Percentiles rank a stretch among this genome's conserved stretches.
phyloP scores from a whole-genome alignment of 1,140 invertebrate species.

The Nasonia longicornis region DNA sequence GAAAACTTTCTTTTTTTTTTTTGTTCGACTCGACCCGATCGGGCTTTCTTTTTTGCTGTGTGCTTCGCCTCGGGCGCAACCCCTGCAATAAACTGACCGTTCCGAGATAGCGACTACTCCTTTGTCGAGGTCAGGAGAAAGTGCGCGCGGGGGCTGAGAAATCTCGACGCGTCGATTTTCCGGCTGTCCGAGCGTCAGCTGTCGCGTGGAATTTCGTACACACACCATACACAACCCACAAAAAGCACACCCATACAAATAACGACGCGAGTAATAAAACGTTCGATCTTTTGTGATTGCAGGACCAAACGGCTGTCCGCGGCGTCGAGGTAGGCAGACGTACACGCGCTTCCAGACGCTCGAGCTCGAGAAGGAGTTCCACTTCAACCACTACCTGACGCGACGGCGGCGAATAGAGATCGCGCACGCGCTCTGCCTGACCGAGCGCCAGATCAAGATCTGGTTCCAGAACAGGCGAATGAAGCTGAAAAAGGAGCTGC shows the following conservation, averaged over 20 bases:
- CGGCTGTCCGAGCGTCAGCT: neutral
- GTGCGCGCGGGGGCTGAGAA: constrained; percentile 42
- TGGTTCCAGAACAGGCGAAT: constrained; percentile 98
- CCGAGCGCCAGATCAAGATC: constrained; percentile 97
- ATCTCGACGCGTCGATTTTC: neutral
- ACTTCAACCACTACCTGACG: constrained; percentile 98
- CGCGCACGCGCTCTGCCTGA: constrained; percentile 94
- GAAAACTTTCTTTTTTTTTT: constrained; percentile 60
- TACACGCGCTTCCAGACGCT: constrained; percentile 96
- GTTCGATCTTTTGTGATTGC: constrained; percentile 62
- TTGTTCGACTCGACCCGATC: constrained; percentile 47
- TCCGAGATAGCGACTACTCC: constrained; percentile 50
- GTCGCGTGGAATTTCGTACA: neutral
- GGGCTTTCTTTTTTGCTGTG: constrained; percentile 30
- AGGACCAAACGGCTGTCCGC: constrained; percentile 96
- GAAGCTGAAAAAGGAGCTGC: constrained; percentile 96
- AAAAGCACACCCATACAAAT: neutral
- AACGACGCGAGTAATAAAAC: neutral
- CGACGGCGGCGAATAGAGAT: constrained; percentile 96
- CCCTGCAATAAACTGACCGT: constrained; percentile 63
- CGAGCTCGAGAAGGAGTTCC: constrained; percentile 98
- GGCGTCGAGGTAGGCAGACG: constrained; percentile 93
- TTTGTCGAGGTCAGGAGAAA: constrained; percentile 57
- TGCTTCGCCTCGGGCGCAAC: constrained; percentile 49
- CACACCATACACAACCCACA: neutral